phyloP scores from a whole-genome alignment of 2,113 vertebrate species.

The Ibidorhyncha struthersii region DNA sequence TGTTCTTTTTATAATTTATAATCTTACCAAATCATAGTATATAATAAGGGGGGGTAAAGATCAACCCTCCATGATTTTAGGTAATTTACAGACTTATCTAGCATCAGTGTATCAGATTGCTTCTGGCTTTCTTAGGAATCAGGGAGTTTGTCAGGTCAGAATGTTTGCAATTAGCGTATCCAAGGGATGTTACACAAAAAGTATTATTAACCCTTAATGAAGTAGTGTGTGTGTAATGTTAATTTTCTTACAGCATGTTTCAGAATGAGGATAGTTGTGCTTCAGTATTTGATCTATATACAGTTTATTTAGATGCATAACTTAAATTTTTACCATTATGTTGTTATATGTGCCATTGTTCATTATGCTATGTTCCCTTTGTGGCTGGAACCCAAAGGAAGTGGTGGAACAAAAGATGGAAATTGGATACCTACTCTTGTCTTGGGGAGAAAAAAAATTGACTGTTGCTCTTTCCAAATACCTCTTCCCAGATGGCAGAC shows the following conservation, averaged over 20 bases:
- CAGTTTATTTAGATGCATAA: slow-evolving; percentile 24
- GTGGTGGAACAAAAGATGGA: not conserved
- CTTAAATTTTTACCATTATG: not conserved
- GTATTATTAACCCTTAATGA: slow-evolving; percentile 45
- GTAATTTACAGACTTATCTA: not conserved
- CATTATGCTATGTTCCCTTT: not conserved
- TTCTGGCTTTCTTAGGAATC: slow-evolving; percentile 54
- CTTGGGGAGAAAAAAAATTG: not conserved
- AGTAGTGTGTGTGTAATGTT: slow-evolving; percentile 13
- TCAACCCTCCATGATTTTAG: not conserved
- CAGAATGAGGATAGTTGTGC: slow-evolving; percentile 3
- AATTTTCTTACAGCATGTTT: slow-evolving; percentile 57
- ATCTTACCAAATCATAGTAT: not conserved
- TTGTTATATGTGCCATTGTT: not conserved
- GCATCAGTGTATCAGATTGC: slow-evolving; percentile 42
- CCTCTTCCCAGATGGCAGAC: not conserved
- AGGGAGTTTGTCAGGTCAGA: slow-evolving; percentile 63
- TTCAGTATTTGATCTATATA: slow-evolving; percentile 52
- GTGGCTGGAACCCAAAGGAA: not conserved
- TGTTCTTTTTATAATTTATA: not conserved
- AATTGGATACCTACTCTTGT: not conserved
- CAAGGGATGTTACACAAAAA: slow-evolving; percentile 26
- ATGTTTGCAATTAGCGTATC: slow-evolving; percentile 54
- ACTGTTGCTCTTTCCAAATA: not conserved
- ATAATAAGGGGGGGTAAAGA: not conserved